These are phyloP conservation scores for Buphagus erythrorhynchus DNA, from an alignment of 2,797 vertebrate species.

Conservation along the genomic window DNA sequence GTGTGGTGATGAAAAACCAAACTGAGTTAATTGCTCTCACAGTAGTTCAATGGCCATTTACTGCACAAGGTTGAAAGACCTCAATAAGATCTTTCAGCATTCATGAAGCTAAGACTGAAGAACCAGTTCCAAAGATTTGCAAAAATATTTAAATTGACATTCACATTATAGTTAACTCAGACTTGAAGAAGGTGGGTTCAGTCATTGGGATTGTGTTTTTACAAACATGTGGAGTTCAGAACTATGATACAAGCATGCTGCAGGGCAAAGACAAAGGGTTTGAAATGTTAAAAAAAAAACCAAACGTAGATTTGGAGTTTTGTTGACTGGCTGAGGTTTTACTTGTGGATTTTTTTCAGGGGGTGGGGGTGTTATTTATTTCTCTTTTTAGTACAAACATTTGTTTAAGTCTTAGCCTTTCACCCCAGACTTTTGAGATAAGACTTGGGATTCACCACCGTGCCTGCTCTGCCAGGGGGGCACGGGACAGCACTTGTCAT, in stretches of 20 bases:
- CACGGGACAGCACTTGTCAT: not conserved
- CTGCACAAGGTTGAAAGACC: not conserved
- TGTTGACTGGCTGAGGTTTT: no score
- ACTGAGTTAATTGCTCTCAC: not conserved
- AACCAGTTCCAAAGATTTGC: not conserved
- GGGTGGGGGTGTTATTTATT: rapidly evolving
- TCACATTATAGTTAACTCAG: not conserved
- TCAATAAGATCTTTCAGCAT: not conserved
- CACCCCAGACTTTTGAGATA: not conserved
- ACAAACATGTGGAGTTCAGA: not conserved
- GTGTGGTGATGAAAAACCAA: not conserved
- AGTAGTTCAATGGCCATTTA: not conserved
- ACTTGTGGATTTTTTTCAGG: not conserved
- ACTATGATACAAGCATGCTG: not conserved
- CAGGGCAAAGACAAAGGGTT: not conserved
- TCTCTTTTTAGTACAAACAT: not conserved
- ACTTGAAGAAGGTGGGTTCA: no score
- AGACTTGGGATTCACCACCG: rapidly evolving
- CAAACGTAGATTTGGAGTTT: rapidly evolving
- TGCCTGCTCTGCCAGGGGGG: not conserved
- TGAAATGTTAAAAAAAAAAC: not conserved
- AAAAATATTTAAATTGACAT: not conserved
- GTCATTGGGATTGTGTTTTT: not conserved
- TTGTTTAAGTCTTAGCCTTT: not conserved
- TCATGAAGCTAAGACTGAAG: not conserved